Percentiles rank a stretch among this genome's conserved stretches.
Conservation (phyloP, 2,113 vertebrate genomes). For the Ceyx margarethae region DNA sequence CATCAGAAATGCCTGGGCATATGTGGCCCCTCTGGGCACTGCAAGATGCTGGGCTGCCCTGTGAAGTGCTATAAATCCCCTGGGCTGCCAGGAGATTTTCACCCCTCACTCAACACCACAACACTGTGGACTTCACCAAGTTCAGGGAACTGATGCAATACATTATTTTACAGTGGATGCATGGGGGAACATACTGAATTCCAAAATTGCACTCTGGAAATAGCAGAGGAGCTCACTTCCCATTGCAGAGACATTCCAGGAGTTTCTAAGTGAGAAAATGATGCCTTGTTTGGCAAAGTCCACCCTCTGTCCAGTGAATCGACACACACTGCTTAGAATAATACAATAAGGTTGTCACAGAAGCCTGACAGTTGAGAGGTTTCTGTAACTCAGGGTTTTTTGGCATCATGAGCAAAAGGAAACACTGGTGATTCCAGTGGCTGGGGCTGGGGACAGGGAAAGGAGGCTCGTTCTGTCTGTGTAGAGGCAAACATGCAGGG, state of each 20-base stretch:
- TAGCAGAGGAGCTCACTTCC: not conserved
- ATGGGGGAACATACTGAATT: not conserved
- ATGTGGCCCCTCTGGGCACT: not conserved
- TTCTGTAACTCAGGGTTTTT: not conserved
- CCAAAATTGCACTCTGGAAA: not conserved
- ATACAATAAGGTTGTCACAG: not conserved
- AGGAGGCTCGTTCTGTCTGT: not conserved
- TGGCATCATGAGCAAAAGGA: not conserved
- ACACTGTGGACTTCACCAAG: not conserved
- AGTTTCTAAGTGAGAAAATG: not conserved
- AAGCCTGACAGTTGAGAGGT: not conserved
- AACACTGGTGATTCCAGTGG: not conserved
- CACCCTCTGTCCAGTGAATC: not conserved
- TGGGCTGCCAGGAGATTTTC: not conserved
- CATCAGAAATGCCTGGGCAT: not conserved
- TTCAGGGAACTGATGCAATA: not conserved
- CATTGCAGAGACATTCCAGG: not conserved
- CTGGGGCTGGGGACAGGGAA: not conserved
- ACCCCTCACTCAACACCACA: not conserved
- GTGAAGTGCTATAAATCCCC: not conserved
- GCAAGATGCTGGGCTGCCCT: not conserved
- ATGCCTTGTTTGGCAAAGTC: not conserved
- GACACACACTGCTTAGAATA: not conserved
- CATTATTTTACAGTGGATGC: not conserved
- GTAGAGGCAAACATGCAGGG: accelerated